Base-by-base conservation (phyloP, 64 coral and sea anemone genomes). In the Catalaphyllia jardinei region DNA sequence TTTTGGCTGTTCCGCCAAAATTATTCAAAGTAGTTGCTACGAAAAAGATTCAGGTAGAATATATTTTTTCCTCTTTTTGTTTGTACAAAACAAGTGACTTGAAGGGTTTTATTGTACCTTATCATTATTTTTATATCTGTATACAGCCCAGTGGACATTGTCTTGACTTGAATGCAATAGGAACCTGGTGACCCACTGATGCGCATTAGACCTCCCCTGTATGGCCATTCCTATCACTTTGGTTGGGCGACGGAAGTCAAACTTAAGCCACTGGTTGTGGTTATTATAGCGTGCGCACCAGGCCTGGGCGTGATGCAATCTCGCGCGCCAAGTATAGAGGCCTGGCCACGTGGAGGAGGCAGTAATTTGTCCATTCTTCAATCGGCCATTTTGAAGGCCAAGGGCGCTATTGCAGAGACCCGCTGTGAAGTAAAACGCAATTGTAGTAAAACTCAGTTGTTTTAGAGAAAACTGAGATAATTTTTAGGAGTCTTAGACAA, bases 191-290 rank as follows among this genome's bases (percentile, higher is more conserved):
- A 97, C 95, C 95, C 95, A 97, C 25, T 97, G 92, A 59, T 86
- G 24, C 2, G 50, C 39, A 52, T 91, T 93, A 9, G 28, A 86
- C 65, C 95, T 25, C 14, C 91, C 87, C 79, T 97, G 95, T 17
- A 88, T 76, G 35, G 78, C 83, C 30, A 97, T 87, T 73, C 93
- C 88, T 16, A 83, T 83, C 46, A 97, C 78, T 75, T 79, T 97
- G 20, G 67, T 97, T 12, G 83, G 82, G 10, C 88, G 87, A 22
- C 71, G 60, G 30, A 97, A 82, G 17, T 91, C 71, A 14, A 97
- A 85, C 87, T 93, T 92, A 8, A 93, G 78, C 82, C 87, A 97
- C 75, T 97, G 95, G 60, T 91, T 93, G 77, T 88, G 95, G 71
- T 97, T 97, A 30, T 93, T 97, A 20, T 77, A n/a, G 13, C 77